Conservation (phyloP, 2,797 vertebrate species). For the Merluccius polli region DNA sequence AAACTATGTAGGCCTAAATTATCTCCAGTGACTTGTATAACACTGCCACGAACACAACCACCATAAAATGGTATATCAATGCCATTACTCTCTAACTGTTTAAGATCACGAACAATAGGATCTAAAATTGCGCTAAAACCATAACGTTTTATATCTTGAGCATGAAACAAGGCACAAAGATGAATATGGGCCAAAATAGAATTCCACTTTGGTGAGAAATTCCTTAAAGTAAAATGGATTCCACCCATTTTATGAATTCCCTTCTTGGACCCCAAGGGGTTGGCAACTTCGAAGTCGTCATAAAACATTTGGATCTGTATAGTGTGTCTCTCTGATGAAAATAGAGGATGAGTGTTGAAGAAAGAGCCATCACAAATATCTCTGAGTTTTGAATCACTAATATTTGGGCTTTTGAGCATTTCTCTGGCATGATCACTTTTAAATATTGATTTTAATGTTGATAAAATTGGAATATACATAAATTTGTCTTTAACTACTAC, state of each 20-base stretch:
- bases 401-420: constrained; percentile 26
- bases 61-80: constrained; percentile 25
- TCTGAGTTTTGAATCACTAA: constrained; percentile 18
- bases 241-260: constrained; percentile 33
- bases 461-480: constrained; percentile 32
- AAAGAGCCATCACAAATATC: constrained; percentile 36
- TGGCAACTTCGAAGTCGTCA: constrained; percentile 25
- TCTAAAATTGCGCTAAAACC: constrained; percentile 23
- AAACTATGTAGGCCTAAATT: constrained; percentile 27
- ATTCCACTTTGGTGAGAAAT: constrained; percentile 32
- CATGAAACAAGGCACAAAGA: constrained; percentile 22
- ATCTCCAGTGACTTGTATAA: constrained; percentile 30
- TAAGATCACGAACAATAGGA: constrained; percentile 6
- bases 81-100: constrained; percentile 26
- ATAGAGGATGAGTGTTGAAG: constrained; percentile 21
- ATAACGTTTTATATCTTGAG: constrained; percentile 29
- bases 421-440: constrained; percentile 24
- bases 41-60: constrained; percentile 23
- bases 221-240: constrained; percentile 35
- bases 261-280: constrained; percentile 20
- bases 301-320: constrained; percentile 32
- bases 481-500: constrained; percentile 34
- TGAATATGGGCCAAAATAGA: constrained; percentile 23
- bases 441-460: constrained; percentile 29
- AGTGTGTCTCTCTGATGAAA: constrained; percentile 27